phyloP scores from a whole-genome alignment of 2,888 invertebrate species.

The Ctena decussata region DNA sequence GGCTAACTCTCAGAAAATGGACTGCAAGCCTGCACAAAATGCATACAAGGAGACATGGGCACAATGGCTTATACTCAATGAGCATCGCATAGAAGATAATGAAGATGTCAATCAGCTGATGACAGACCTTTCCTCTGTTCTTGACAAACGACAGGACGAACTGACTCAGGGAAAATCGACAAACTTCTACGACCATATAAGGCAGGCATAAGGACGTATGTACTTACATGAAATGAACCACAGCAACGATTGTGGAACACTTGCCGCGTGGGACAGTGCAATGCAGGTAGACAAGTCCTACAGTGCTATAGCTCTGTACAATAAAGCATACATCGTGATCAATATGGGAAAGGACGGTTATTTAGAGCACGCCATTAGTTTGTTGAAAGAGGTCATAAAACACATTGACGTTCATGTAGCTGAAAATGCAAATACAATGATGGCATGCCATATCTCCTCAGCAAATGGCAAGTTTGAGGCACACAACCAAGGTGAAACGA shows the following conservation, averaged over 20 bases:
- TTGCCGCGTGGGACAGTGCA: background rate
- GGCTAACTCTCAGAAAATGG: background rate
- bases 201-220: background rate
- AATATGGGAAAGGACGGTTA: background rate
- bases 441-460: background rate
- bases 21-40: background rate
- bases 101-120: background rate
- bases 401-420: background rate
- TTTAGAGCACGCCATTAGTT: background rate
- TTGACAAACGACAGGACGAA: background rate
- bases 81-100: background rate
- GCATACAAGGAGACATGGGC: background rate
- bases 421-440: conserved; percentile 5
- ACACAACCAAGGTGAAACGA: background rate
- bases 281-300: background rate
- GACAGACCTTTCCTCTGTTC: background rate
- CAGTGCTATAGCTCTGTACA: background rate
- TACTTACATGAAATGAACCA: background rate
- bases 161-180: background rate
- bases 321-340: background rate
- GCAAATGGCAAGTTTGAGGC: background rate
- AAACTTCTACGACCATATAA: background rate
- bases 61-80: background rate
- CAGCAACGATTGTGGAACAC: background rate
- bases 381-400: background rate